A percentile compares a stretch with the other conserved stretches of the same genome.
Evolutionary conservation across 2,113 vertebrate genomes (phyloP).

Genomic region (Meriones unguiculatus): DNA sequence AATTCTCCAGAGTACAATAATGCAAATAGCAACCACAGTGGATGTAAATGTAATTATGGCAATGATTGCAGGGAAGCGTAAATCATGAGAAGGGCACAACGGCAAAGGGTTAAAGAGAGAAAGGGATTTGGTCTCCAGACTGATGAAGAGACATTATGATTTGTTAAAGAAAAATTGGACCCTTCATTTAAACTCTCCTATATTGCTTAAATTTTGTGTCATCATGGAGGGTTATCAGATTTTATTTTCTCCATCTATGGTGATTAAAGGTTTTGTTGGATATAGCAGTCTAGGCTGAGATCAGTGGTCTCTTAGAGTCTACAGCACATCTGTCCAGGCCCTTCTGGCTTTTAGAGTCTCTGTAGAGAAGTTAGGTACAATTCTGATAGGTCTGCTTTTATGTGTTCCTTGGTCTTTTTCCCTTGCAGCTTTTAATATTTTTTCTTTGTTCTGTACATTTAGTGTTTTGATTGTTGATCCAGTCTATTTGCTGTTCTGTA

Average conservation of each 20-base stretch:
- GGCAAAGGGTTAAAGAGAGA: not conserved
- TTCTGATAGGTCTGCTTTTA: not conserved
- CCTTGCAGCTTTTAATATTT: not conserved
- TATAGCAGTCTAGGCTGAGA: not conserved
- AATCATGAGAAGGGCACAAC: conserved; percentile 38
- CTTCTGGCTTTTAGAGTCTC: not conserved
- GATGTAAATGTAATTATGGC: not conserved
- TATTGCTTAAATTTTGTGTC: not conserved
- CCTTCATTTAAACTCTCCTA: conserved; percentile 47
- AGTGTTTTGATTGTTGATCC: not conserved
- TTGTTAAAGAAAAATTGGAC: conserved; percentile 56
- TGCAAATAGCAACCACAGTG: conserved; percentile 19
- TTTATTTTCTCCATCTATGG: not conserved
- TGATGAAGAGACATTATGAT: conserved; percentile 30
- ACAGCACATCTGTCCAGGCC: not conserved
- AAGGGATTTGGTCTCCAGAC: not conserved
- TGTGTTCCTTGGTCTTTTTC: not conserved
- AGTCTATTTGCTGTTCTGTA: not conserved
- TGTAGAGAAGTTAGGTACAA: not conserved
- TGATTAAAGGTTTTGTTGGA: not conserved
- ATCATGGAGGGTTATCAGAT: not conserved
- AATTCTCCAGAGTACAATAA: conserved; percentile 3
- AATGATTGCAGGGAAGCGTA: conserved; percentile 38
- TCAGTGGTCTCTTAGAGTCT: not conserved
- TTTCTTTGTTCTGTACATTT: not conserved